Percentiles rank a stretch among this genome's conserved stretches.
These are phyloP conservation scores for Neoscelio sp. DNA, from an alignment of 2,888 invertebrate species.

Conservation along the genomic window DNA sequence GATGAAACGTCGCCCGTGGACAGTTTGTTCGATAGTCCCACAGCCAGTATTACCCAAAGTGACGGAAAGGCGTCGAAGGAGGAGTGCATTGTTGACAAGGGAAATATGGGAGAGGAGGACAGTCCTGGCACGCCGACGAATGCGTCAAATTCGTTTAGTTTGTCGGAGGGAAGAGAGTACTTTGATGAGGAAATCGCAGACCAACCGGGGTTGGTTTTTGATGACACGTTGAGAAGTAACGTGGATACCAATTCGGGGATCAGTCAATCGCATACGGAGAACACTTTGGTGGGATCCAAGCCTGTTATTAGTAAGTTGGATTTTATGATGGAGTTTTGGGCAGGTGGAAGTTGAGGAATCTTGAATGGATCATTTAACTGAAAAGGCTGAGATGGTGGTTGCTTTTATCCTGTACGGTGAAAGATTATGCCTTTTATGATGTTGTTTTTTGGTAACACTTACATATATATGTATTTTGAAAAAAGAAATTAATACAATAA, in stretches of 20 bases:
- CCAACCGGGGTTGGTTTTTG: slow-evolving; percentile 93
- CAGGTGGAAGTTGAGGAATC: slow-evolving; percentile 1
- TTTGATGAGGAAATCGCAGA: slow-evolving; percentile 96
- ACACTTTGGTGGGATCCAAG: slow-evolving; percentile 79
- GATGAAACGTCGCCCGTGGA: slow-evolving; percentile 94
- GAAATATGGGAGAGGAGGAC: slow-evolving; percentile 80
- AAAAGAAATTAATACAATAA: too few relatives aligned
- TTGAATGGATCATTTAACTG: neutral
- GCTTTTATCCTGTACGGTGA: too few relatives aligned
- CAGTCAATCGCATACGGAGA: slow-evolving; percentile 77
- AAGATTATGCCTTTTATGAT: too few relatives aligned
- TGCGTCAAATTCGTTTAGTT: slow-evolving; percentile 89
- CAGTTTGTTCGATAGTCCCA: slow-evolving; percentile 89
- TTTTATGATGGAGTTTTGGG: too few relatives aligned
- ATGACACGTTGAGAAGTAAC: slow-evolving; percentile 84
- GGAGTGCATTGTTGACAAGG: slow-evolving; percentile 82
- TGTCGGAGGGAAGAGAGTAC: slow-evolving; percentile 93
- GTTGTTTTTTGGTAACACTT: too few relatives aligned
- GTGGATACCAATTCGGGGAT: slow-evolving; percentile 70
- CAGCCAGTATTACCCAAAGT: slow-evolving; percentile 83
- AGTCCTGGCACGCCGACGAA: slow-evolving; percentile 92
- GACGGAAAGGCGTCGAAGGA: slow-evolving; percentile 83
- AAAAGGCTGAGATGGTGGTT: too few relatives aligned
- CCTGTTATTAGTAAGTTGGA: slow-evolving; percentile 78
- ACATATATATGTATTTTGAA: too few relatives aligned